Percentiles rank a stretch among this genome's conserved stretches.
Evolutionary conservation across 2,113 vertebrate species (phyloP).

Genomic region (Chloropsis cyanopogon): DNA sequence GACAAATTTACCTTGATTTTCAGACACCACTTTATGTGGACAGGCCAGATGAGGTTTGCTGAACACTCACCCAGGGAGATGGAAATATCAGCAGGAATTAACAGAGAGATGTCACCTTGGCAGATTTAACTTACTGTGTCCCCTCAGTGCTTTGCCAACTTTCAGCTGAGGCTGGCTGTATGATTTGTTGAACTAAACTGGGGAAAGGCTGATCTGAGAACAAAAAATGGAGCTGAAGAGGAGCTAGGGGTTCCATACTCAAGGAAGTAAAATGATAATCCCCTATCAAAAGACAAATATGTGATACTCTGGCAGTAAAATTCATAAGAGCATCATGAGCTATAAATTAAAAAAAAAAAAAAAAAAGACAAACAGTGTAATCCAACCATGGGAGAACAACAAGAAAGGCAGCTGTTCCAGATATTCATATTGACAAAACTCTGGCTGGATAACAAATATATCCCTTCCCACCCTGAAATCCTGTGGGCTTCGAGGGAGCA

Average conservation of each 20-base stretch:
- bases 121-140: background rate
- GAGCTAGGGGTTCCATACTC: background rate
- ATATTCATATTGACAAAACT: slow-evolving; percentile 48
- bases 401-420: slow-evolving; percentile 53
- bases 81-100: background rate
- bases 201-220: background rate
- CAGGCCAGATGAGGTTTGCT: background rate
- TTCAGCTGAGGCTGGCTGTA: background rate
- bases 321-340: background rate
- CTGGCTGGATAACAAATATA: slow-evolving; percentile 37
- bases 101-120: background rate
- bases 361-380: background rate
- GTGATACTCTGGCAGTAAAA: background rate
- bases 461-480: slow-evolving; percentile 33
- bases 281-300: background rate
- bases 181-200: background rate
- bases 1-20: background rate
- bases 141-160: background rate
- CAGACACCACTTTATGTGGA: background rate
- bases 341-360: background rate
- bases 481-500: slow-evolving; percentile 1
- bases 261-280: background rate
- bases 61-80: background rate
- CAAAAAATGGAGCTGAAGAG: background rate
- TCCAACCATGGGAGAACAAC: background rate